A percentile compares a stretch with the other conserved stretches of the same genome.
These are phyloP conservation scores for Microcebus lehilahytsara DNA, from an alignment of 2,113 vertebrate genomes.

Conservation along the genomic window DNA sequence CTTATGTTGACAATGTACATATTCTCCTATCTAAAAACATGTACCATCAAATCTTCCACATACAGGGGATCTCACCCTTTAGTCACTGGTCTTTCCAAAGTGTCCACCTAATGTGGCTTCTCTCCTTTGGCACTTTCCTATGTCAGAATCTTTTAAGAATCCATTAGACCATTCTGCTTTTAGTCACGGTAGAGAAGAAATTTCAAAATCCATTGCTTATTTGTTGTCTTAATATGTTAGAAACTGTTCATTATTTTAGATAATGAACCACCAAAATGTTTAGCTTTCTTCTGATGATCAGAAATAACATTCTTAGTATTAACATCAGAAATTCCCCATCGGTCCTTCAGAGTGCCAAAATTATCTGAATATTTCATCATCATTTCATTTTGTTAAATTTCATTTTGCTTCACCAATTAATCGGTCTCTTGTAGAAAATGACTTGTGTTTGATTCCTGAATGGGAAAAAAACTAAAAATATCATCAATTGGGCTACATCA, in stretches of 20 bases:
- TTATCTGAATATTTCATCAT: neutral
- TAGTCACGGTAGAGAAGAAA: neutral
- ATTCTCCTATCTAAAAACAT: neutral
- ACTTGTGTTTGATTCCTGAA: conserved; percentile 37
- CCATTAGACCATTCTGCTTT: neutral
- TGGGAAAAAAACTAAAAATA: conserved; percentile 39
- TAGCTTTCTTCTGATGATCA: conserved; percentile 29
- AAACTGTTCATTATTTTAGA: conserved; percentile 48
- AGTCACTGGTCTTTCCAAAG: neutral
- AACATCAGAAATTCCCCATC: neutral
- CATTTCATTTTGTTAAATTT: conserved; percentile 11
- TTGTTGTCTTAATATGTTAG: neutral
- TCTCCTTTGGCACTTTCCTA: conserved; percentile 11
- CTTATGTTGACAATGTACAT: neutral
- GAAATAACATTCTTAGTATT: conserved; percentile 17
- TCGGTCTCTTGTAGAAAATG: conserved; percentile 15
- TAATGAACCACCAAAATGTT: neutral
- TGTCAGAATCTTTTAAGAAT: neutral
- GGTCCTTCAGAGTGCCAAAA: neutral
- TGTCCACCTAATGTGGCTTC: neutral
- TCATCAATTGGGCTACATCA: neutral
- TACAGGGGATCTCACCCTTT: neutral
- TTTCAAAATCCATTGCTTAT: neutral
- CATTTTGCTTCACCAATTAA: conserved; percentile 40
- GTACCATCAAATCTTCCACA: neutral